Percentiles rank a stretch among this genome's conserved stretches.
Conservation (phyloP, 2,113 vertebrate species). For the Paedocypris sp. region DNA sequence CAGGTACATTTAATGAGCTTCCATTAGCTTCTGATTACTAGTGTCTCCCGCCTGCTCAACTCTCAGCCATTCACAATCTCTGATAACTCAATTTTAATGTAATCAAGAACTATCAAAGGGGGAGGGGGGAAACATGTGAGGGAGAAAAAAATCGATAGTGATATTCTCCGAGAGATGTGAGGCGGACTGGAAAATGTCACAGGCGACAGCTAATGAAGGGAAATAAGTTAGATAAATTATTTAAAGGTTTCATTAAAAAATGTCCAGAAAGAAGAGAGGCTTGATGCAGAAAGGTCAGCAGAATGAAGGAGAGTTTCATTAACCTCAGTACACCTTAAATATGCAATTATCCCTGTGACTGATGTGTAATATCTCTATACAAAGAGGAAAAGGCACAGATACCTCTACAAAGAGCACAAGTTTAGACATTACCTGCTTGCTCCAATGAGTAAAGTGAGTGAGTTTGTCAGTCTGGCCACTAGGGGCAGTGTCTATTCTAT, state of each 20-base stretch:
- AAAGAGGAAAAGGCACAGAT: not conserved
- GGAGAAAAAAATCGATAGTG: not conserved
- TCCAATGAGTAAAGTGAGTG: too few species aligned
- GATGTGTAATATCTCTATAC: not conserved
- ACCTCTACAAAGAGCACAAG: not conserved
- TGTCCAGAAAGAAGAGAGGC: constrained; percentile 54
- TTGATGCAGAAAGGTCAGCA: constrained; percentile 59
- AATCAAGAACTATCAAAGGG: constrained; percentile 19
- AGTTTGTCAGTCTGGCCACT: too few species aligned
- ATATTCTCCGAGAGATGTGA: constrained; percentile 10
- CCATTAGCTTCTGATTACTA: constrained; percentile 28
- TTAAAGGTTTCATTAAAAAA: constrained; percentile 71
- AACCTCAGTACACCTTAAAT: constrained; percentile 61
- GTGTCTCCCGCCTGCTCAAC: constrained; percentile 18
- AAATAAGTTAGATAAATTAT: constrained; percentile 70
- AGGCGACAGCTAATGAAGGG: constrained; percentile 58
- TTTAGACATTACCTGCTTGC: too few species aligned
- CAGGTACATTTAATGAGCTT: constrained; percentile 34
- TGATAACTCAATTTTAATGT: constrained; percentile 47
- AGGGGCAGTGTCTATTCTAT: too few species aligned
- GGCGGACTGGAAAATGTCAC: constrained; percentile 19
- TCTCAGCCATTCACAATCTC: constrained; percentile 21
- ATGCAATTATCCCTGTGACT: constrained; percentile 60
- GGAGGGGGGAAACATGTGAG: not conserved
- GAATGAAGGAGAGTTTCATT: constrained; percentile 66